These are phyloP conservation scores for Amphipoea lucens DNA, from an alignment of 2,888 invertebrate genomes.

Conservation along the genomic window DNA sequence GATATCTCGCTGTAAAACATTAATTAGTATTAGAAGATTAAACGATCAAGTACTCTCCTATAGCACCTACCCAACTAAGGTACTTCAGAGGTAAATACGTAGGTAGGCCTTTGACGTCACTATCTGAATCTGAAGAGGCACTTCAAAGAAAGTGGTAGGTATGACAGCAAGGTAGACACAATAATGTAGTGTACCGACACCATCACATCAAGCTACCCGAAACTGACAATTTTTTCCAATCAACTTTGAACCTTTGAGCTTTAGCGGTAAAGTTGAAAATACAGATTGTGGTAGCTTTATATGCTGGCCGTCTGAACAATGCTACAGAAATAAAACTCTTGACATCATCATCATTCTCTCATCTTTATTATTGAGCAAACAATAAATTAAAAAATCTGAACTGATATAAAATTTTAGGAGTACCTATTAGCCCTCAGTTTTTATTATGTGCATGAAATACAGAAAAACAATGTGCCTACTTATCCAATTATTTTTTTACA, in stretches of 20 bases:
- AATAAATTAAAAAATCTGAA: background rate
- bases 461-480: background rate
- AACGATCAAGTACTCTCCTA: slow-evolving; percentile 6
- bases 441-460: no score
- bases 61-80: background rate
- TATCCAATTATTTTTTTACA: background rate
- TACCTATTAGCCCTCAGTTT: no score
- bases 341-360: no score
- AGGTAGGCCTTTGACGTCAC: background rate
- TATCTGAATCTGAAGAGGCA: background rate
- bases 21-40: slow-evolving; percentile 32
- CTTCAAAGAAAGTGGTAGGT: background rate
- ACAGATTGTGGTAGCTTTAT: no score
- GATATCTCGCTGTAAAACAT: slow-evolving; percentile 17
- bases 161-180: background rate
- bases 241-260: no score
- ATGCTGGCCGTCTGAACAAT: no score
- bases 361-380: background rate
- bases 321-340: no score
- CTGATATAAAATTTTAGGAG: no score
- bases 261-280: no score
- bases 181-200: no score
- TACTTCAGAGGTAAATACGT: background rate
- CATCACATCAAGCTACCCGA: no score
- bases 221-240: no score